Percentiles rank a stretch among this genome's conserved stretches.
phyloP scores from a whole-genome alignment of 2,888 invertebrate species.

The Acleris laterana region DNA sequence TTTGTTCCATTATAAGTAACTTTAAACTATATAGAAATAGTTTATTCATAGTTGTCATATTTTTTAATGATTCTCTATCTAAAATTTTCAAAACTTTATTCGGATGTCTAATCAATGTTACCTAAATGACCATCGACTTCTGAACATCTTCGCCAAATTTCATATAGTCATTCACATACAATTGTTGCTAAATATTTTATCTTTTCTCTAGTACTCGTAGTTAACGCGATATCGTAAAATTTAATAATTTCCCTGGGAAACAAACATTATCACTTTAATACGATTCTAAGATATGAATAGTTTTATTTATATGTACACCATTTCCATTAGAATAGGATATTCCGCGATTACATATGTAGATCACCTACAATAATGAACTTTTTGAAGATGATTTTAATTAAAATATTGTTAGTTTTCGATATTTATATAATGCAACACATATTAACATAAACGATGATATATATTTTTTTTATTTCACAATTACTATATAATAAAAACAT shows the following conservation, averaged over 20 bases:
- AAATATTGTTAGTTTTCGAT: constrained; percentile 33
- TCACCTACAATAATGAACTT: constrained; percentile 45
- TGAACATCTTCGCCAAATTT: constrained; percentile 41
- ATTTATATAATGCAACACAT: too few species aligned
- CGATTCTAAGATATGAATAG: constrained; percentile 81
- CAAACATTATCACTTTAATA: constrained; percentile 79
- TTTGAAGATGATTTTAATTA: constrained; percentile 18
- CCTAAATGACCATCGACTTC: constrained; percentile 39
- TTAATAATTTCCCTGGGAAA: constrained; percentile 81
- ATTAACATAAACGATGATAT: too few species aligned
- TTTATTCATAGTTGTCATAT: constrained; percentile 41
- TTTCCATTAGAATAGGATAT: constrained; percentile 52
- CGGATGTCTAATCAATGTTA: constrained; percentile 46
- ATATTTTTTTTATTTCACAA: background rate
- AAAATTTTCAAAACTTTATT: constrained; percentile 47
- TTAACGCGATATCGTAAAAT: constrained; percentile 78
- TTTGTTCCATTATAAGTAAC: constrained; percentile 27
- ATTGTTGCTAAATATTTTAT: constrained; percentile 49
- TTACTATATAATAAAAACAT: constrained; percentile 56
- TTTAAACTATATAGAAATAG: constrained; percentile 36
- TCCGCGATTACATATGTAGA: constrained; percentile 38
- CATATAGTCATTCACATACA: constrained; percentile 55
- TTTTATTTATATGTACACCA: constrained; percentile 71
- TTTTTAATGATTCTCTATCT: constrained; percentile 49
- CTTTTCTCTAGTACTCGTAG: constrained; percentile 74